phyloP scores from a whole-genome alignment of 2,888 invertebrate genomes.

The Drosophila aldrichi region DNA sequence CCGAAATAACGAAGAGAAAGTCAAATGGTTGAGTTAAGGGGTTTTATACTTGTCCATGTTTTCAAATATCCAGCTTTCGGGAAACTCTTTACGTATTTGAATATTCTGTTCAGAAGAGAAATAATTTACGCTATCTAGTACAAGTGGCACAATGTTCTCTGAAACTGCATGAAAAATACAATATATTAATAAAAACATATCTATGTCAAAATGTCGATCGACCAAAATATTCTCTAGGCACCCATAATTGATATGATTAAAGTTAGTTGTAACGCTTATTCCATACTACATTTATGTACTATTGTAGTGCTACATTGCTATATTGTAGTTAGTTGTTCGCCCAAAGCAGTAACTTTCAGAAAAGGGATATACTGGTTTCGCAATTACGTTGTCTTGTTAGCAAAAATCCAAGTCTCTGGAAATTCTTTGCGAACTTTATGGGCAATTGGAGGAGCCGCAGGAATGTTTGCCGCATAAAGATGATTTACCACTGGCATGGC shows the following conservation, averaged over 20 bases:
- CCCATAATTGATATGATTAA: background rate
- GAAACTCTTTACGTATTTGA: slow-evolving; percentile 41
- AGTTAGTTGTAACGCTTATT: slow-evolving; percentile 27
- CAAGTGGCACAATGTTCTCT: background rate
- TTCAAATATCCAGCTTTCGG: slow-evolving; percentile 58
- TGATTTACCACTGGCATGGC: background rate
- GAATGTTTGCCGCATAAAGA: background rate
- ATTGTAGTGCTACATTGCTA: background rate
- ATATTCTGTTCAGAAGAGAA: background rate
- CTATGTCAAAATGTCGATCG: background rate
- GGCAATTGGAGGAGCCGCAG: background rate
- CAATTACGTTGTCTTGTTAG: slow-evolving; percentile 59
- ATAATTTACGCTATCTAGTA: background rate
- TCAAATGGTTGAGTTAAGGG: slow-evolving; percentile 13
- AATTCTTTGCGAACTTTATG: slow-evolving; percentile 86
- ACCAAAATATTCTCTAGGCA: too few species aligned
- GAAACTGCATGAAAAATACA: slow-evolving; percentile 12
- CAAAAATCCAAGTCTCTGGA: slow-evolving; percentile 90
- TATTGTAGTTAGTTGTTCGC: slow-evolving; percentile 18
- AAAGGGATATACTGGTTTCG: background rate
- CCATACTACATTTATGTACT: slow-evolving; percentile 8
- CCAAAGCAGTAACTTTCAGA: background rate
- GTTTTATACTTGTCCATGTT: slow-evolving; percentile 34
- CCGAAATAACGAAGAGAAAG: background rate
- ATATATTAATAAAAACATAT: slow-evolving; percentile 2